Evolutionary conservation across 2,113 vertebrate species (phyloP), one percentile per base, ranked within the genome.

Genomic region (Chloropsis cyanopogon): DNA sequence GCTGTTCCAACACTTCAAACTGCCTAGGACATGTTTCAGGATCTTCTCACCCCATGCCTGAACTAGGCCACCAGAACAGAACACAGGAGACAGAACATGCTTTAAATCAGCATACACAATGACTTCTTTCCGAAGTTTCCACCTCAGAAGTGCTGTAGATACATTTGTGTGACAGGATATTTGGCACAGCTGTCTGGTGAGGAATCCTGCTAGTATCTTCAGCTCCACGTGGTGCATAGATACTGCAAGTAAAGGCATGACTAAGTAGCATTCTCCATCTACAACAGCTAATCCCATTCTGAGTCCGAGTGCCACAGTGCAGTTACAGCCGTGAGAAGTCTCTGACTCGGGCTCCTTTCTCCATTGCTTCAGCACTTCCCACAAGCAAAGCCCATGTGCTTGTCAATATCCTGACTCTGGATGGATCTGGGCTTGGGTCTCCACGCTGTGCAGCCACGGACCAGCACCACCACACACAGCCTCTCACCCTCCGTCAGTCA

Each of bases 141-240:
- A 76, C 37, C 77, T 78, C 65, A 28, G 86, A 93, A 94, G 88
- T 92, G 86, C 64, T 47, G 88, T 33, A 66, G 56, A 33, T 39
- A 49, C 15, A 37, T 63, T 86, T 78, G 69, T 76, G 76, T 91
- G 77, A 95, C 49, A 85, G 65, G 59, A 24, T 80, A 82, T 91
- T 96, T 97, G 97, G 97, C 97, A 97, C 96, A 90, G 93, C 94
- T 47, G 42, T 54, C 92, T 92, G 66, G 82, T 50, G 83, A 83
- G 88, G 69, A 75, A 72, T 75, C 91, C n/a, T 0, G 2, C 23
- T 19, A 93, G 92, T 44, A 92, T 60, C 94, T 92, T 56, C 73
- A 68, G 91, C 91, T 92, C 88, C 92, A 76, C 35, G 10, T 46
- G 31, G 70, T 72, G 94, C 96, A 92, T 14, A 97, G 96, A 96